phyloP scores from a whole-genome alignment of 1,140 invertebrate genomes.

The Atta texana region DNA sequence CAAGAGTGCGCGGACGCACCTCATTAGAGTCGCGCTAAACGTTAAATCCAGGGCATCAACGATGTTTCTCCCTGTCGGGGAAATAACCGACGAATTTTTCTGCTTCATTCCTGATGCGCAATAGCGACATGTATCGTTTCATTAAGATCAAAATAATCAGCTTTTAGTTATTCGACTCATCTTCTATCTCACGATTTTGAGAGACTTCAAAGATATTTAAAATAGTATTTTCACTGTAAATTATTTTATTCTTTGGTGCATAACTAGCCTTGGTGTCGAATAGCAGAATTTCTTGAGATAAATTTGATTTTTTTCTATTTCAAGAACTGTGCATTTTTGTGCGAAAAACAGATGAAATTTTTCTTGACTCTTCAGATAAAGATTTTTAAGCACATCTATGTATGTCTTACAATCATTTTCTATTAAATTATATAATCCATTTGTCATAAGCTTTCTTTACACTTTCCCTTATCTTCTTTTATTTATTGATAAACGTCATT shows the following conservation, averaged over 20 bases:
- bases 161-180: not conserved
- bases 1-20: slow-evolving; percentile 69
- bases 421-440: not conserved
- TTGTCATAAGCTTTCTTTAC: not conserved
- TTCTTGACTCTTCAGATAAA: not conserved
- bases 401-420: not conserved
- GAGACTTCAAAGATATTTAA: not conserved
- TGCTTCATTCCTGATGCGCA: slow-evolving; percentile 9
- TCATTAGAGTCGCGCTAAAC: slow-evolving; percentile 84
- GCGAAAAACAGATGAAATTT: not conserved
- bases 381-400: not conserved
- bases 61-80: slow-evolving; percentile 20
- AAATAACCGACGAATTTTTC: slow-evolving; percentile 19
- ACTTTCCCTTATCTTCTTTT: not conserved
- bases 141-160: not conserved
- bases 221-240: not conserved
- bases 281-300: not conserved
- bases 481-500: not conserved
- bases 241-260: not conserved
- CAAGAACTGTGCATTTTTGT: not conserved
- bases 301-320: slow-evolving; percentile 7
- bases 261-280: not conserved
- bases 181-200: not conserved
- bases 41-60: slow-evolving; percentile 74
- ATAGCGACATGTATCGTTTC: slow-evolving; percentile 25